Evolutionary conservation across 2,888 invertebrate genomes (phyloP).

Genomic region (Melipona beecheii): DNA sequence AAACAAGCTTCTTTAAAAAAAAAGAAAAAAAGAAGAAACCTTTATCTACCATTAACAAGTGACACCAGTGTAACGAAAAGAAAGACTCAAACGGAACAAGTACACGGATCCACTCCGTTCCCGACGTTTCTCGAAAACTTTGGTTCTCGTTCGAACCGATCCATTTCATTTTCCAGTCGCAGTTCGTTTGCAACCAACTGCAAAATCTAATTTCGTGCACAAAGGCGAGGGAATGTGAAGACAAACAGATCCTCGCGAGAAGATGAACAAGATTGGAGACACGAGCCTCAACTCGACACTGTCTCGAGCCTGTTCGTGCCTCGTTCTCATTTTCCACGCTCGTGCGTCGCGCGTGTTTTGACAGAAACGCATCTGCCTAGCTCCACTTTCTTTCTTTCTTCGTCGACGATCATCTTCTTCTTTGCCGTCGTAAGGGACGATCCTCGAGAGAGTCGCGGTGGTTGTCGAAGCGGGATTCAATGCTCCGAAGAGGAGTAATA

Average conservation of each 20-base stretch:
- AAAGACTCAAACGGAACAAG: no score
- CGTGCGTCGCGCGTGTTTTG: slow-evolving; percentile 58
- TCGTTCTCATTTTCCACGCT: not conserved
- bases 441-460: slow-evolving; percentile 29
- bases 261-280: not conserved
- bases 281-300: slow-evolving; percentile 32
- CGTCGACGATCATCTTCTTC: not conserved
- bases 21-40: no score
- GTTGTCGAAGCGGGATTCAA: slow-evolving; percentile 50
- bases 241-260: slow-evolving; percentile 6
- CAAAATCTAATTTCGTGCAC: slow-evolving; percentile 39
- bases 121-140: no score
- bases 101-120: no score
- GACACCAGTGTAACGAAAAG: no score
- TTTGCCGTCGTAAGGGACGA: slow-evolving; percentile 37
- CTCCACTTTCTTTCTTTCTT: slow-evolving; percentile 6
- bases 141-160: not conserved
- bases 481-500: slow-evolving; percentile 8
- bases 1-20: no score
- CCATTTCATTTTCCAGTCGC: not conserved
- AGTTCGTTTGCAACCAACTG: slow-evolving; percentile 5
- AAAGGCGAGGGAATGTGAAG: not conserved
- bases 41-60: no score
- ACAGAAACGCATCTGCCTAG: slow-evolving; percentile 65
- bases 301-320: not conserved